Conservation (phyloP, 2,888 invertebrate species). For the Melieria omissa region DNA sequence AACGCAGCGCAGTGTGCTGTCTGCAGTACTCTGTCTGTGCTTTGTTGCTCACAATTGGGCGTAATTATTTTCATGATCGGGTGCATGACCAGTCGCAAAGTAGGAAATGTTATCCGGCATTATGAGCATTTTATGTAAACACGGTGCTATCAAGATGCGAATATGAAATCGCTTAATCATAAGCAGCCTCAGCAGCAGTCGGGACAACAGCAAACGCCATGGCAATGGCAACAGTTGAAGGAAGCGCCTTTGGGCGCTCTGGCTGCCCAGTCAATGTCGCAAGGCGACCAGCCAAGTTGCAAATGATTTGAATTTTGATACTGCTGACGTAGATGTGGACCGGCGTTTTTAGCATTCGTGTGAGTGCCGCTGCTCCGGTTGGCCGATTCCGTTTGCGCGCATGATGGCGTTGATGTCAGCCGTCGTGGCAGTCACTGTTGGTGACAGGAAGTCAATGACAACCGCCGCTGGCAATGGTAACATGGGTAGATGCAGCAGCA, state of each 20-base stretch:
- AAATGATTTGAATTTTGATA: neutral
- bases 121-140: constrained; percentile 26
- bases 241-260: neutral
- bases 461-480: no score
- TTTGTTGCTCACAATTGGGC: no score
- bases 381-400: no score
- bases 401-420: no score
- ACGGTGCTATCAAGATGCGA: constrained; percentile 22
- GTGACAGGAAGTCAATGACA: no score
- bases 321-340: no score
- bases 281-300: neutral
- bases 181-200: constrained; percentile 14
- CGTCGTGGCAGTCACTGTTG: no score
- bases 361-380: no score
- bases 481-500: no score
- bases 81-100: constrained; percentile 3
- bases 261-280: neutral
- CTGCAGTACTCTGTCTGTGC: no score
- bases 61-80: neutral
- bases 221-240: constrained; percentile 23
- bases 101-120: constrained; percentile 25
- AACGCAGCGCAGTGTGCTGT: no score
- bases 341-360: no score
- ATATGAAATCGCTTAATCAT: constrained; percentile 33
- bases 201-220: constrained; percentile 6